Evolutionary conservation across 2,113 vertebrate genomes (phyloP).

Genomic region (Agelaius tricolor): DNA sequence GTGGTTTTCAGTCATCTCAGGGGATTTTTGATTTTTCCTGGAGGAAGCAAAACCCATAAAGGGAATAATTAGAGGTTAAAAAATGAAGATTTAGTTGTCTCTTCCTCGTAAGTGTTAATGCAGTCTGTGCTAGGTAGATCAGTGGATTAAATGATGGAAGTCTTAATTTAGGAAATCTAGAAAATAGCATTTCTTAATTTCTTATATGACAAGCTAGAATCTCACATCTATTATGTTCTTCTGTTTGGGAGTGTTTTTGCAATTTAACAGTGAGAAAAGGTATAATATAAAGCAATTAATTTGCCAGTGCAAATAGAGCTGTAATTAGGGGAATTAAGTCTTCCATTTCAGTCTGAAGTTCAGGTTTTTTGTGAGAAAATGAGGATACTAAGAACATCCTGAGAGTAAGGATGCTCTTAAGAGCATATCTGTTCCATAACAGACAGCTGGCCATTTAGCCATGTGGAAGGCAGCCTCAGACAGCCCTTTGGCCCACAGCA

Average conservation of each 20-base stretch:
- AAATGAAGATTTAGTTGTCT: background rate
- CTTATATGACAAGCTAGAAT: background rate
- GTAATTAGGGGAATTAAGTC: background rate
- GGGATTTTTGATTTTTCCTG: background rate
- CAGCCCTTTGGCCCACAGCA: slow-evolving; percentile 46
- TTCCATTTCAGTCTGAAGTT: background rate
- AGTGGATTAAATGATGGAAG: background rate
- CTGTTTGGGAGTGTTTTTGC: background rate
- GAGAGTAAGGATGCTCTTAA: background rate
- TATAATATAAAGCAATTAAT: background rate
- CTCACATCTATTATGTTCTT: background rate
- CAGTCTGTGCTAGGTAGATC: background rate
- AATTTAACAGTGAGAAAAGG: background rate
- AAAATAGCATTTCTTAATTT: background rate
- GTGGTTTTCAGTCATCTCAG: background rate
- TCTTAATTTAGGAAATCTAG: background rate
- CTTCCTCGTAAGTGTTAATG: background rate
- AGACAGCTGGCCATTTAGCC: slow-evolving; percentile 20
- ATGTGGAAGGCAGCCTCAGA: slow-evolving; percentile 28
- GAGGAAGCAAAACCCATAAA: background rate
- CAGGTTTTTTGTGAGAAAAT: background rate
- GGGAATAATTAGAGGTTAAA: background rate
- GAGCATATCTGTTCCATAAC: background rate
- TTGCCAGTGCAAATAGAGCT: background rate
- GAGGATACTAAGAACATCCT: background rate